These are phyloP conservation scores for Noctua janthe DNA, from an alignment of 2,888 invertebrate species.

Conservation along the genomic window DNA sequence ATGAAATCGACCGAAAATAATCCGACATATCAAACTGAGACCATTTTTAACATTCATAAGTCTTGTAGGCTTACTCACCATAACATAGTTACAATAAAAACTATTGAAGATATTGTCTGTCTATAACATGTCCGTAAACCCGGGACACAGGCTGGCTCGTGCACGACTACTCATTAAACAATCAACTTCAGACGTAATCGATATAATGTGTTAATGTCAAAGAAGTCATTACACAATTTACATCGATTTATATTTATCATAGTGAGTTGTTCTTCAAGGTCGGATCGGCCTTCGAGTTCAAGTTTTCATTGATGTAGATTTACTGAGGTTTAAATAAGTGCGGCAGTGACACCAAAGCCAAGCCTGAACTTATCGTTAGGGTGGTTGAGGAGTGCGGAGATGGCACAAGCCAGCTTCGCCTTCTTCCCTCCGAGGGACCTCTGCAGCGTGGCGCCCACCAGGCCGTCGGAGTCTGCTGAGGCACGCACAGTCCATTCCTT, in stretches of 20 bases:
- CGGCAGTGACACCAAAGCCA: slow-evolving; percentile 85
- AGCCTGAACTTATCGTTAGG: slow-evolving; percentile 88
- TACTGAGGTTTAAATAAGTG: slow-evolving; percentile 73
- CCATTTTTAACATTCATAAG: background rate
- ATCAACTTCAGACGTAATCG: slow-evolving; percentile 6
- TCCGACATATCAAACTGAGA: slow-evolving; percentile 5
- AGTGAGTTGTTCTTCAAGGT: slow-evolving; percentile 5
- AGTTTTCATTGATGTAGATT: slow-evolving; percentile 10
- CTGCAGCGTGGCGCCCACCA: slow-evolving; percentile 86
- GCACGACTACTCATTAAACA: slow-evolving; percentile 8
- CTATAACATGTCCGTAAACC: background rate
- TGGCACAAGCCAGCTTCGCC: slow-evolving; percentile 82
- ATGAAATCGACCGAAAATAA: slow-evolving; percentile 28
- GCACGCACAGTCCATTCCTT: slow-evolving; percentile 85
- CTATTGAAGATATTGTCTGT: background rate
- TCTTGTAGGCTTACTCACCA: background rate
- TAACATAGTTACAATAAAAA: background rate
- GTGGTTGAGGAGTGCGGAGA: slow-evolving; percentile 87
- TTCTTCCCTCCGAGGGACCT: slow-evolving; percentile 82
- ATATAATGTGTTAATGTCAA: slow-evolving; percentile 26
- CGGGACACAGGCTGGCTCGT: background rate
- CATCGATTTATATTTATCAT: slow-evolving; percentile 8
- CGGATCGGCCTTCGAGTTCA: slow-evolving; percentile 1
- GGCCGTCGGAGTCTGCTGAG: slow-evolving; percentile 86
- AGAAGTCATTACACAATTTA: slow-evolving; percentile 14